Percentiles rank a stretch among this genome's conserved stretches.
Evolutionary conservation across 2,888 invertebrate species (phyloP).

Genomic region (Octonoba sinensis): DNA sequence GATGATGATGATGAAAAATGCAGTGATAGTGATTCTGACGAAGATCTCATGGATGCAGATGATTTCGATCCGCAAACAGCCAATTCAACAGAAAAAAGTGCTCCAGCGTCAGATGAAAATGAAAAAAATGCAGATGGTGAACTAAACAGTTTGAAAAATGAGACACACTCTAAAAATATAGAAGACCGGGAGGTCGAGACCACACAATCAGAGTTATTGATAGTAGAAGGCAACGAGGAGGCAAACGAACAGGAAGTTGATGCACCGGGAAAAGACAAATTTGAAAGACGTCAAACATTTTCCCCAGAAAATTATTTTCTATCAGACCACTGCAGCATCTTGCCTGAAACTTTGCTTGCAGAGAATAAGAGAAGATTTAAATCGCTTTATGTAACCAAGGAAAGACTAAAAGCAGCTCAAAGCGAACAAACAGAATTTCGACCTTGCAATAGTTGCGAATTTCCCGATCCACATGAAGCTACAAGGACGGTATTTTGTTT

Average conservation of each 20-base stretch:
- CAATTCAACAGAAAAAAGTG: neutral
- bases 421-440: neutral
- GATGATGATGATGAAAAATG: neutral
- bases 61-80: neutral
- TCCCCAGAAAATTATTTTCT: no score
- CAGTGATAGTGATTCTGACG: neutral
- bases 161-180: neutral
- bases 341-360: no score
- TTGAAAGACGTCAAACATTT: no score
- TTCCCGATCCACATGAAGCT: constrained; percentile 3
- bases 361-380: no score
- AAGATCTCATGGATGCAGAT: neutral
- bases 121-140: neutral
- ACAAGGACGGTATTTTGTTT: neutral
- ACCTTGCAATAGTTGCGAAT: constrained; percentile 46
- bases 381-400: no score
- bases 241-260: no score
- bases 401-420: neutral
- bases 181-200: neutral
- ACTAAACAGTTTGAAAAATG: neutral
- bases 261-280: no score
- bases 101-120: neutral
- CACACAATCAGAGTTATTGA: no score
- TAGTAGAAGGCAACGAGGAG: neutral
- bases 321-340: no score